These are phyloP conservation scores for Crossaster papposus DNA, from an alignment of 53 echinoderm and acorn worm genomes.

Conservation along the genomic window DNA sequence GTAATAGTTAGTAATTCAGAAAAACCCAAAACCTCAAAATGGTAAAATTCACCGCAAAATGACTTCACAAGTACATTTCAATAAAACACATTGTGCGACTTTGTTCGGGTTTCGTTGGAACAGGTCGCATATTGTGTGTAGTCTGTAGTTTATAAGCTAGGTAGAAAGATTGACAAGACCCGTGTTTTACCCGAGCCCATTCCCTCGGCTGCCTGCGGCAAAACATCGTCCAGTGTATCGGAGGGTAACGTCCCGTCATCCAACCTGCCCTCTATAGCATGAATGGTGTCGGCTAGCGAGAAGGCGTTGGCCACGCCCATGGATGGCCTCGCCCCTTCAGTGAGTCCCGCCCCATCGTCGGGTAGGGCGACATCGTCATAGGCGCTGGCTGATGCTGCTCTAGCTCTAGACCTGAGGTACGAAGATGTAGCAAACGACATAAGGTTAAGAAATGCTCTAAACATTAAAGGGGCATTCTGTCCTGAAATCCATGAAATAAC, in stretches of 20 bases:
- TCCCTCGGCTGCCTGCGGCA: constrained; percentile 97
- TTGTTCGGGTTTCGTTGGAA: too few species aligned
- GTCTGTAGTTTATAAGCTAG: too few species aligned
- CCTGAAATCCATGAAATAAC: too few species aligned
- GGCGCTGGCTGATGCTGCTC: constrained; percentile 55
- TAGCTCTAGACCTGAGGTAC: constrained; percentile 68
- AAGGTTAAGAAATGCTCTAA: neutral
- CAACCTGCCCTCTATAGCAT: constrained; percentile 85
- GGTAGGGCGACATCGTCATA: constrained; percentile 90
- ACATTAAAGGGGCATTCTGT: too few species aligned
- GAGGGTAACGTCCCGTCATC: constrained; percentile 66
- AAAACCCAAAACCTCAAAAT: too few species aligned
- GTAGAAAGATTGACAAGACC: too few species aligned
- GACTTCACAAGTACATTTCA: too few species aligned
- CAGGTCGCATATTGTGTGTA: too few species aligned
- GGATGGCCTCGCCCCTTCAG: constrained; percentile 44
- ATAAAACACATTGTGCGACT: too few species aligned
- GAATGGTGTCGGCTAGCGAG: constrained; percentile 89
- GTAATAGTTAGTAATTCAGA: too few species aligned
- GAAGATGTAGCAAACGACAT: neutral
- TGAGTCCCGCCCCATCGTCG: constrained; percentile 37
- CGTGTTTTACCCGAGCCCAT: constrained; percentile 89
- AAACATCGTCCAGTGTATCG: constrained; percentile 77
- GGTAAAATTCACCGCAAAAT: too few species aligned
- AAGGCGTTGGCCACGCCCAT: constrained; percentile 59